These are phyloP conservation scores for Drosophila quadrilineata DNA, from an alignment of 1,140 invertebrate species.

Conservation along the genomic window DNA sequence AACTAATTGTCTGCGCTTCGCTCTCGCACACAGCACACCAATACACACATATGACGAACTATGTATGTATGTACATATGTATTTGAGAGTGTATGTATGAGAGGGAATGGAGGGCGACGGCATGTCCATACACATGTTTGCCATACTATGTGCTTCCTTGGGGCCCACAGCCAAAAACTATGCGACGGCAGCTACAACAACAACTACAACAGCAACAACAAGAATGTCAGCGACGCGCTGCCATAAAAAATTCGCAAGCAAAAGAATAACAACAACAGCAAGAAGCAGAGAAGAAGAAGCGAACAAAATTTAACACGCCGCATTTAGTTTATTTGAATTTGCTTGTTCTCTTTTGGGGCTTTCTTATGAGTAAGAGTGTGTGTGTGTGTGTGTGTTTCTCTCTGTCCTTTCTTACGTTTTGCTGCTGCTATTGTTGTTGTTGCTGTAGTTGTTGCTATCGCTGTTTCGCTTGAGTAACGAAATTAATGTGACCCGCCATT, in stretches of 20 bases:
- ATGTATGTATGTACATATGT: slow-evolving; percentile 6
- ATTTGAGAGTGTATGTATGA: slow-evolving; percentile 1
- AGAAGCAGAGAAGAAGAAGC: no score
- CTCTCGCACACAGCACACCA: slow-evolving; percentile 59
- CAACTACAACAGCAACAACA: slow-evolving; percentile 10
- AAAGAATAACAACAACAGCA: background rate
- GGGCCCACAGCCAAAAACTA: slow-evolving; percentile 39
- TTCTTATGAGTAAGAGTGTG: slow-evolving; percentile 1
- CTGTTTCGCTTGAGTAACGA: slow-evolving; percentile 56
- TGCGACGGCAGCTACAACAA: slow-evolving; percentile 19
- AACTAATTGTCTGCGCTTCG: slow-evolving; percentile 79
- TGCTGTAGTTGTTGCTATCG: slow-evolving; percentile 4
- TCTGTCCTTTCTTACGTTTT: slow-evolving; percentile 1
- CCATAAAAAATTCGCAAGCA: slow-evolving; percentile 32
- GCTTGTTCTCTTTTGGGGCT: slow-evolving; percentile 18
- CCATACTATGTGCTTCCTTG: slow-evolving; percentile 68
- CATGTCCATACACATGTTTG: slow-evolving; percentile 61
- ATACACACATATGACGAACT: slow-evolving; percentile 6
- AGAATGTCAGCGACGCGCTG: slow-evolving; percentile 46
- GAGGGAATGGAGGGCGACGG: slow-evolving; percentile 2
- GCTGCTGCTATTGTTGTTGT: slow-evolving; percentile 9
- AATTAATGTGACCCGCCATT: slow-evolving; percentile 67
- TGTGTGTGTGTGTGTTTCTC: slow-evolving; percentile 9
- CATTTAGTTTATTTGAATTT: slow-evolving; percentile 56
- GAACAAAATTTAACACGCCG: slow-evolving; percentile 50